A percentile compares a stretch with the other conserved stretches of the same genome.
phyloP scores from a whole-genome alignment of 2,113 vertebrate genomes.

The Platichthys stellatus region DNA sequence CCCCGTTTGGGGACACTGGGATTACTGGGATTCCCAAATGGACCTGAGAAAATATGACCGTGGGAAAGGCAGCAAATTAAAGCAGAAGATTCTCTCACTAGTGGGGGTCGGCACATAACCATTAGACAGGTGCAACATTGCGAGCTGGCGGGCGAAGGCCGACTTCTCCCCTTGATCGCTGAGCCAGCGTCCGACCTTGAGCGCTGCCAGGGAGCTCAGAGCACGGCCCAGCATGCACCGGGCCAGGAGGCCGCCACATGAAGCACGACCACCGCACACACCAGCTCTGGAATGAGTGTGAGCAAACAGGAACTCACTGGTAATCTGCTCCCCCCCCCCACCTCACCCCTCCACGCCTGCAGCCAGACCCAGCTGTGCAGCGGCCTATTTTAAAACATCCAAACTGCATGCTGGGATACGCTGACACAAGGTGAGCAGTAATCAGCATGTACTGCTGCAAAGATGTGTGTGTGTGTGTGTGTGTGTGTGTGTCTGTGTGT shows the following conservation, averaged over 20 bases:
- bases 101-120: slow-evolving; percentile 24
- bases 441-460: slow-evolving; percentile 87
- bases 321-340: slow-evolving; percentile 28
- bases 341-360: slow-evolving; percentile 57
- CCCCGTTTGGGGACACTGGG: slow-evolving; percentile 9
- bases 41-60: slow-evolving; percentile 34
- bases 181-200: slow-evolving; percentile 48
- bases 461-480: slow-evolving; percentile 19
- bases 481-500: slow-evolving; percentile 24
- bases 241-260: slow-evolving; percentile 25
- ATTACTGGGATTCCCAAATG: slow-evolving; percentile 37
- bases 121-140: slow-evolving; percentile 68
- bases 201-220: slow-evolving; percentile 51
- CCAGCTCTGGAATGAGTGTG: slow-evolving; percentile 32
- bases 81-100: no score
- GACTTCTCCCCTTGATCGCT: slow-evolving; percentile 42
- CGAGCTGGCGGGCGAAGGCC: slow-evolving; percentile 25
- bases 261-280: slow-evolving; percentile 35
- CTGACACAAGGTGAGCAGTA: slow-evolving; percentile 85
- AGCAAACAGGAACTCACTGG: slow-evolving; percentile 54
- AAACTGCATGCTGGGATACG: slow-evolving; percentile 83
- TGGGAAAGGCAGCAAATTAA: neutral
- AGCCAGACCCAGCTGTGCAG: slow-evolving; percentile 80
- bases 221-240: slow-evolving; percentile 44
- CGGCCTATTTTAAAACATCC: slow-evolving; percentile 77